These are phyloP conservation scores for Tiphia femorata DNA, from an alignment of 2,888 invertebrate genomes.

Conservation along the genomic window DNA sequence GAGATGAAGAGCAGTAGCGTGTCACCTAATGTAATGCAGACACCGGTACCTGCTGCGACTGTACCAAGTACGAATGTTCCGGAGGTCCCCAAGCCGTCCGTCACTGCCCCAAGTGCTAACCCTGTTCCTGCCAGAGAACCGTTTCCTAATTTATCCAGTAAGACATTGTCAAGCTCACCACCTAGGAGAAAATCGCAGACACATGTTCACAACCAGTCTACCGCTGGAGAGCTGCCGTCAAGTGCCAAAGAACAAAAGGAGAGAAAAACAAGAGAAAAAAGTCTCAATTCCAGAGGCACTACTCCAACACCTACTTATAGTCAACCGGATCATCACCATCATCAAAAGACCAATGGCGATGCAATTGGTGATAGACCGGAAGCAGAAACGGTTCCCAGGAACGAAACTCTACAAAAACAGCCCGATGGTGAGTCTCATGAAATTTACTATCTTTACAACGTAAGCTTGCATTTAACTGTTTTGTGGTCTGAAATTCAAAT, in stretches of 20 bases:
- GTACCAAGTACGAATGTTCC: constrained; percentile 33
- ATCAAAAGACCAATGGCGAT: constrained; percentile 58
- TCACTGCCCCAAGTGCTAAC: constrained; percentile 41
- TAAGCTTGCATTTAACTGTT: too few species aligned
- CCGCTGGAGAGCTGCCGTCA: constrained; percentile 25
- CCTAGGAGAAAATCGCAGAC: constrained; percentile 56
- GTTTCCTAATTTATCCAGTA: constrained; percentile 43
- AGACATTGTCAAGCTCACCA: constrained; percentile 52
- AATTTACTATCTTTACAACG: background rate
- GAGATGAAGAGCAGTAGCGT: constrained; percentile 22
- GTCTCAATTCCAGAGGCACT: constrained; percentile 45
- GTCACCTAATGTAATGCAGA: constrained; percentile 28
- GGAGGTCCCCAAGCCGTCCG: constrained; percentile 40
- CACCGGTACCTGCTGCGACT: constrained; percentile 19
- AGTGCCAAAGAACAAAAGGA: constrained; percentile 52
- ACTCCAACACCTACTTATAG: constrained; percentile 49
- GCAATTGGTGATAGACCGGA: constrained; percentile 53
- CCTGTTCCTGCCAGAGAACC: constrained; percentile 46
- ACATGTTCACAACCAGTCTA: constrained; percentile 32
- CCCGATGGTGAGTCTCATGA: constrained; percentile 53
- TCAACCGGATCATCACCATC: constrained; percentile 40
- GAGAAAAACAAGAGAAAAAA: constrained; percentile 54
- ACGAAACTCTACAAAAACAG: constrained; percentile 48
- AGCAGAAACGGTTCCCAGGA: constrained; percentile 35
- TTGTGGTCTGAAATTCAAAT: too few species aligned